Evolutionary conservation across 2,888 invertebrate species (phyloP).

Genomic region (Drosophila quinaria): DNA sequence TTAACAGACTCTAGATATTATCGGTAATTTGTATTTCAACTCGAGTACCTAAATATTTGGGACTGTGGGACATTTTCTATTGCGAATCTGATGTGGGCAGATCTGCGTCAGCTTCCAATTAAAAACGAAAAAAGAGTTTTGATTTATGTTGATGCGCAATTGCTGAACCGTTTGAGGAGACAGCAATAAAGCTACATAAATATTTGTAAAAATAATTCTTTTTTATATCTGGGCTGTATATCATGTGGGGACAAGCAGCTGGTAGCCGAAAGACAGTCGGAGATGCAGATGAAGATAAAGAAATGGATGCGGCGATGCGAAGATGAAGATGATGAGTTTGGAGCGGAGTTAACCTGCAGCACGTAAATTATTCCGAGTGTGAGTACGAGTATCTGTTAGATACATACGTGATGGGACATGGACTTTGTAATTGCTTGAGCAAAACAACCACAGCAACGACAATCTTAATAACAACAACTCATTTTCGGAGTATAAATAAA

Average conservation of each 20-base stretch:
- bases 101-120: constrained; percentile 33
- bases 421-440: constrained; percentile 31
- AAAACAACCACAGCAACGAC: constrained; percentile 4
- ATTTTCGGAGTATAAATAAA: constrained; percentile 13
- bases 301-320: constrained; percentile 26
- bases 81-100: constrained; percentile 29
- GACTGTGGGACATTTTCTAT: neutral
- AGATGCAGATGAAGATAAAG: constrained; percentile 53
- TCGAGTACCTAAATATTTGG: neutral
- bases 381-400: constrained; percentile 30
- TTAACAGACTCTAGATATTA: neutral
- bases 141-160: constrained; percentile 51
- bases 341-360: constrained; percentile 34
- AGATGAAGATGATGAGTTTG: neutral
- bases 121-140: constrained; percentile 26
- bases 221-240: constrained; percentile 37
- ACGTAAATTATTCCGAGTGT: constrained; percentile 23
- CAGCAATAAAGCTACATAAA: constrained; percentile 45
- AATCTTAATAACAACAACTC: constrained; percentile 18
- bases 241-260: constrained; percentile 27
- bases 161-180: constrained; percentile 35
- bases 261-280: constrained; percentile 11
- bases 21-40: constrained; percentile 7
- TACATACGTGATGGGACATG: constrained; percentile 33
- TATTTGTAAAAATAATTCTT: constrained; percentile 36